Base-by-base conservation (phyloP, 2,113 vertebrate species). In the Xiphophorus maculatus region DNA sequence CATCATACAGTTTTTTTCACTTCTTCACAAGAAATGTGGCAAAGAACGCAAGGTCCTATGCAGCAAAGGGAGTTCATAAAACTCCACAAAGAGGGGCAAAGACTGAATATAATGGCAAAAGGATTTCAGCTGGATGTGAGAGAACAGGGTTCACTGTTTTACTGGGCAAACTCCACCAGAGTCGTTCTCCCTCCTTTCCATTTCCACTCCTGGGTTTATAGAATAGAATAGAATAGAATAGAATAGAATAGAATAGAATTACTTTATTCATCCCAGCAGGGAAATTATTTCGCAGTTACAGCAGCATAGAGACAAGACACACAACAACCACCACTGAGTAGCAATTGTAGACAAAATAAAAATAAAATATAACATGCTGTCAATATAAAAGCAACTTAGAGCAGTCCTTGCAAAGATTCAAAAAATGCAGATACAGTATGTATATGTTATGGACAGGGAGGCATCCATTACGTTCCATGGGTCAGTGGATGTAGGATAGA, bases 71-170 rank as follows among this genome's bases (percentile, higher is more conserved):
- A 71, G 79, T 90, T 80, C 82, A 92, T 85, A 78, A 93, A 88
- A 87, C 63, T 28, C 40, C 42, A 73, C 22, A 3, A 2, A 70
- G 69, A 76, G 66, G 37, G 32, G 69, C 76, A 58, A 78, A 67
- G 63, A 44, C 67, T 17, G 48, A 71, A 30, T 82, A 76, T 81
- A 83, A 84, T 79, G 83, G 73, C 70, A 61, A 65, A 69, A 76
- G 82, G 84, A 87, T 88, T 88, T 80, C 81, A 81, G 76, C 75
- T 82, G 66, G 73, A 66, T 48, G 84, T 69, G 73, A 65, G 69
- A 87, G 87, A 92, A 90, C 84, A 89, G 63, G 76, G 58, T 37
- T 63, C 60, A 40, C 44, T 88, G 77, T 91, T 92, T 90, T 89
- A 91, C 74, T 74, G 81, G 82, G 30, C 69, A 73, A 84, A 71